Evolutionary conservation across 2,888 invertebrate species (phyloP).

Genomic region (Anoncus sp.): DNA sequence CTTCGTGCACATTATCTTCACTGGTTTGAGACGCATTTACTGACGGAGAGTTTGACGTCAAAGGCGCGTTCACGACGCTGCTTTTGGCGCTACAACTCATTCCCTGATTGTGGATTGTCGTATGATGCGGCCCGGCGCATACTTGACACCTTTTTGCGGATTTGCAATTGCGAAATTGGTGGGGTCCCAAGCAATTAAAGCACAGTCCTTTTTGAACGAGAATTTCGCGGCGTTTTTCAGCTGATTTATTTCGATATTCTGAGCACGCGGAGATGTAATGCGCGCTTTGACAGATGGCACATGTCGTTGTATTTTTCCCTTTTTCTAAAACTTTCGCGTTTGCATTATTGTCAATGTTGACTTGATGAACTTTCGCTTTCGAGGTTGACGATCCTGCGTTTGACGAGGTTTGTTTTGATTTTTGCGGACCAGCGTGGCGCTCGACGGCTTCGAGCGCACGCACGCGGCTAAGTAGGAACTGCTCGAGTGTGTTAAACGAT

Average conservation of each 20-base stretch:
- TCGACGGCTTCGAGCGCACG: slow-evolving; percentile 41
- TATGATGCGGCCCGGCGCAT: slow-evolving; percentile 27
- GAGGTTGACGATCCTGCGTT: background rate
- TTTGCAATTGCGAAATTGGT: slow-evolving; percentile 27
- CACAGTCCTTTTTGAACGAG: slow-evolving; percentile 24
- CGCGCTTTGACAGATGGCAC: background rate
- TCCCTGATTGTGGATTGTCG: slow-evolving; percentile 13
- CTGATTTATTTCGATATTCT: slow-evolving; percentile 35
- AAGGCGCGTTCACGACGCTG: background rate
- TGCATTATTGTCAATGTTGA: background rate
- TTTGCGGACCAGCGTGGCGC: background rate
- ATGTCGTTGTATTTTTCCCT: background rate
- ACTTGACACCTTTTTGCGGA: slow-evolving; percentile 15
- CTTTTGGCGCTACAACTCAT: background rate
- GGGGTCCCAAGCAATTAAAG: slow-evolving; percentile 42
- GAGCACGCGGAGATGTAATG: slow-evolving; percentile 33
- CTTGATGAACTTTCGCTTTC: slow-evolving; percentile 34
- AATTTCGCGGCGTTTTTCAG: slow-evolving; percentile 30
- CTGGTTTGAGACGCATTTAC: background rate
- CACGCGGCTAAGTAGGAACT: slow-evolving; percentile 28
- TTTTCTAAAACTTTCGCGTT: background rate
- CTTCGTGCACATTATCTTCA: slow-evolving; percentile 1
- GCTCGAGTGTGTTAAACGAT: slow-evolving; percentile 23
- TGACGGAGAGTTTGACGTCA: background rate
- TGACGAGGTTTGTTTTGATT: slow-evolving; percentile 8